A percentile compares a stretch with the other conserved stretches of the same genome.
Evolutionary conservation across 2,113 vertebrate genomes (phyloP).

Genomic region (Numenius arquata): DNA sequence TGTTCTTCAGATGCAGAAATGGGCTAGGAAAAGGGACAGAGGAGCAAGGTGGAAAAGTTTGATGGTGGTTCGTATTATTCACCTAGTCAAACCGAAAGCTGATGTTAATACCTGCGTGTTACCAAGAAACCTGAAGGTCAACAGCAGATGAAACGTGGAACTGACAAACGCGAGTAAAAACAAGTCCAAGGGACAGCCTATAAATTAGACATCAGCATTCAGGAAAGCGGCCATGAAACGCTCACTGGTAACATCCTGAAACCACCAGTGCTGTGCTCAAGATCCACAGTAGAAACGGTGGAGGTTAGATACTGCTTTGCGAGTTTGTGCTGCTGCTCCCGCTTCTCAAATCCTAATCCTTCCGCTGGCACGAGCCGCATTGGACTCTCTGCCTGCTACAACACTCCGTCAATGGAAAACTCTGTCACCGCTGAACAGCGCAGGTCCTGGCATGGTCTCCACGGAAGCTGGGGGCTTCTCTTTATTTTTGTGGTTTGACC

Average conservation of each 20-base stretch:
- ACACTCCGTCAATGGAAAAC: background rate
- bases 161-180: background rate
- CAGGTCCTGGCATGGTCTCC: background rate
- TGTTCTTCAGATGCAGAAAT: background rate
- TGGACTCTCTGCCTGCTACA: background rate
- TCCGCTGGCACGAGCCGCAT: background rate
- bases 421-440: background rate
- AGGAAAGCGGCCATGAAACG: background rate
- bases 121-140: background rate
- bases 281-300: background rate
- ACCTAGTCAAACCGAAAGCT: background rate
- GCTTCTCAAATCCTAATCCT: background rate
- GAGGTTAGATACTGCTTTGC: background rate
- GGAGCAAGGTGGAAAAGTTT: background rate
- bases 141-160: background rate
- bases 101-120: background rate
- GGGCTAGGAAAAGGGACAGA: background rate
- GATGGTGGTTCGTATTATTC: background rate
- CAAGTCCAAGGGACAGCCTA: background rate
- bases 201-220: background rate
- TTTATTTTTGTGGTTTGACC: background rate
- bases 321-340: background rate
- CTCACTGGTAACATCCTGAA: background rate
- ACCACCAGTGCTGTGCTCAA: background rate
- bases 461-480: background rate